Evolutionary conservation across 2,888 invertebrate genomes (phyloP), one percentile per base, ranked within the genome.

Genomic region (Pinctada fucata): DNA sequence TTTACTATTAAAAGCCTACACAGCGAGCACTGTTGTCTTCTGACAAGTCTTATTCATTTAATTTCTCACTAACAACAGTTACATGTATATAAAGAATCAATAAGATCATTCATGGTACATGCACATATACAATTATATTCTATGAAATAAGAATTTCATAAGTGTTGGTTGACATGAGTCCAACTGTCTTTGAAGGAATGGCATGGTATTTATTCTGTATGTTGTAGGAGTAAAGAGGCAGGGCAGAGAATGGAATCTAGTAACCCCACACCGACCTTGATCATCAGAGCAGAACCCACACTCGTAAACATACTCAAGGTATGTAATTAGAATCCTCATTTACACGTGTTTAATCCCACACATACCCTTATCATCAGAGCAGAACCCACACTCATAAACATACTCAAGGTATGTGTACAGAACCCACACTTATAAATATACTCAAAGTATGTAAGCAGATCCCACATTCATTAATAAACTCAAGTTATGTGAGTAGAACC

Each of bases 401-500:
- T 98, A 85, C 94, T 98, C 10, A 97, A 97, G 89, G 91, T 91
- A 16, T 65, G 65, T 4, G 31, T 31, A 31, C 97, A 0, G 97
- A 98, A 91, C 96, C 97, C 5, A 97, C 98, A 5, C 93, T 98
- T 10, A 95, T 96, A 52, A 96, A 97, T 10, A 96, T 98, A 85
- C 94, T 98, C 10, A 97, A 97, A 88, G 91, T 91, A 16, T 65
- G 65, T 4, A 31, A 31, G 31, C 97, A 0, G 97, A 98, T 91
- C 96, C 97, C 5, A 97, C 98, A 5, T 93, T 98, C 13, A 95
- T 96, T 52, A 96, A 97, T 10, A 96, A 98, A 85, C 94, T 98
- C 10, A 97, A 97, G 89, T 91, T 91, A 16, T 65, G 65, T 4
- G 31, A 31, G 31, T 97, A 0, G 97, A 98, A 91, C 96, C 97